Base-by-base conservation (phyloP, 2,797 vertebrate species). In the Coranthus polyacanthus region DNA sequence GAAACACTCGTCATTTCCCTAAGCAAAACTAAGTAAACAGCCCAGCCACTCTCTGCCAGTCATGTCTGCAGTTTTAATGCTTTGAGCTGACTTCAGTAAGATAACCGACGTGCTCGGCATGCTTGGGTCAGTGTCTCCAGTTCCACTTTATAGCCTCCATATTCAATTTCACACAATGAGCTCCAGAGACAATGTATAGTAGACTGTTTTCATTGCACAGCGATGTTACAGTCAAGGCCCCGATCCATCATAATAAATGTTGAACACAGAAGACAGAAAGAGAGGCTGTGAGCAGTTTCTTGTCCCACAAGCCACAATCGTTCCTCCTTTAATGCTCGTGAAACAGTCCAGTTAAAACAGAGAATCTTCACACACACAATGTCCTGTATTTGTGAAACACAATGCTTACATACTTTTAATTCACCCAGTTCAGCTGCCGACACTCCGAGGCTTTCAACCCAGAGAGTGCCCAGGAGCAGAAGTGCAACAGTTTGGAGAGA, bases 131-230 rank as follows among this genome's bases (percentile, higher is more conserved):
- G 44, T 73, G 85, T 89, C 80, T 90, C 78, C 45, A 34, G 71
- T 85, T 89, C 69, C 59, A 76, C 65, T 90, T 89, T 82, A 89
- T 68, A 58, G 68, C 77, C 71, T 59, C 73, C 56, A 79, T 78
- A 85, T 90, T 89, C 83, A 86, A 63, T 91, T 89, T 89, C 84
- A 86, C 86, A 90, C 88, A 90, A 83, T 84, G 69, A 56, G 75
- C 79, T 81, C 71, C 66, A 45, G 71, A 77, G 65, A 81, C 83
- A 72, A 82, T 83, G 83, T 86, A 86, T 85, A 83, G 81, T 81
- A 46, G 70, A 79, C 61, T 75, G 82, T 84, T 90, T 89, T 89
- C 77, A 83, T 65, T 77, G 68, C 59, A 9, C 59, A 58, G 78
- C 52, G 29, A 82, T 68, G 69, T 81, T 68, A 58, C 56, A 83